These are phyloP conservation scores for Panagrolaimus sp. DNA, from an alignment of 1,140 invertebrate species.

Conservation along the genomic window DNA sequence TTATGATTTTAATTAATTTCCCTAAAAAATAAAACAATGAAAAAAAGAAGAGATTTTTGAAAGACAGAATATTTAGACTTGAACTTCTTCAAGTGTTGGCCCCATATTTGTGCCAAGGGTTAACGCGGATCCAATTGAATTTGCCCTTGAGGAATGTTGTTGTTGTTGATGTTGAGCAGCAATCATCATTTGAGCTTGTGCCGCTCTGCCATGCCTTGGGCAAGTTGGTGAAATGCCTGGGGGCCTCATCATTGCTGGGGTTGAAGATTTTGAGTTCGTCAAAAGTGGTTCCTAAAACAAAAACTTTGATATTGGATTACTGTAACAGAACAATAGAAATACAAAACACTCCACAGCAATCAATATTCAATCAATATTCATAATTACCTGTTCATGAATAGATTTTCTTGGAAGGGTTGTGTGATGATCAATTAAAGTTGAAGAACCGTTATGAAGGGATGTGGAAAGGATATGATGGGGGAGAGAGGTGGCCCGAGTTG, in stretches of 20 bases:
- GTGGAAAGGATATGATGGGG: too few species aligned
- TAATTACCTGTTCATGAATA: neutral
- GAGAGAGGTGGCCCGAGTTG: too few species aligned
- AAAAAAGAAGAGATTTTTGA: neutral
- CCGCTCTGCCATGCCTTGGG: constrained; percentile 54
- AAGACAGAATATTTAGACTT: constrained; percentile 42
- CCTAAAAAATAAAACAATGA: too few species aligned
- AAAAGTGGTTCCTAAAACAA: constrained; percentile 52
- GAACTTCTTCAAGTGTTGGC: constrained; percentile 53
- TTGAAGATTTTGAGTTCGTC: constrained; percentile 49
- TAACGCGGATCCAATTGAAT: constrained; percentile 20
- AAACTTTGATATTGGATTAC: neutral
- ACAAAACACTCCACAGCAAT: constrained; percentile 2
- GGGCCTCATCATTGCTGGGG: constrained; percentile 40
- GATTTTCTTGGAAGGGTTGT: constrained; percentile 21
- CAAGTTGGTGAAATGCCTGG: constrained; percentile 55
- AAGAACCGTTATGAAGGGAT: constrained; percentile 17
- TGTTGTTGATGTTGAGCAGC: constrained; percentile 3
- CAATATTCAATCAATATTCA: neutral
- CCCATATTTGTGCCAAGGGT: constrained; percentile 1
- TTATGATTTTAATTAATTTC: too few species aligned
- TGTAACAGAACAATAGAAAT: neutral
- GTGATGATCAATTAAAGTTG: neutral
- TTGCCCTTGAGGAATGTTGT: constrained; percentile 24
- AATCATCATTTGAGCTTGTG: constrained; percentile 52